Evolutionary conservation across 1,140 invertebrate genomes (phyloP).

Genomic region (Rhynchophorus ferrugineus): DNA sequence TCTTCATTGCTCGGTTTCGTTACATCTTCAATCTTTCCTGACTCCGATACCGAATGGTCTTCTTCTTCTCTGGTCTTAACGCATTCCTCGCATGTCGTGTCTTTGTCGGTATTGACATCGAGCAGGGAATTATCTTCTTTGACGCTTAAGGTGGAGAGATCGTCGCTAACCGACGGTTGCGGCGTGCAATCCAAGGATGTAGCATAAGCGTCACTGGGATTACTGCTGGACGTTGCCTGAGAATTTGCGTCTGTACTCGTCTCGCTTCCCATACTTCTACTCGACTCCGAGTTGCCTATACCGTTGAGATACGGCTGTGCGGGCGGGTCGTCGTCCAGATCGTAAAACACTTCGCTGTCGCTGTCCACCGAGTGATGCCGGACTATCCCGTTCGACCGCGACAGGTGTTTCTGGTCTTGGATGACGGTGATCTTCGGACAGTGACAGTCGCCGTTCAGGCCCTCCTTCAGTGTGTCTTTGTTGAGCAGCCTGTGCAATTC

Average conservation of each 20-base stretch:
- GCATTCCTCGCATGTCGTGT: conserved; percentile 6
- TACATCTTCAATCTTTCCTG: background rate
- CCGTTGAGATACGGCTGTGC: conserved; percentile 12
- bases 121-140: conserved; percentile 11
- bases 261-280: conserved; percentile 17
- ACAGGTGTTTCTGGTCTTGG: conserved; percentile 34
- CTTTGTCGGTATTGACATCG: background rate
- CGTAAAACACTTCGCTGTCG: conserved; percentile 50
- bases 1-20: background rate
- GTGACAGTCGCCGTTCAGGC: conserved; percentile 30
- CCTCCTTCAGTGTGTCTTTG: conserved; percentile 25
- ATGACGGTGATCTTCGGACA: conserved; percentile 31
- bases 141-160: conserved; percentile 18
- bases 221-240: conserved; percentile 2
- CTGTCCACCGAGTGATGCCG: conserved; percentile 35
- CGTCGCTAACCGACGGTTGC: conserved; percentile 19
- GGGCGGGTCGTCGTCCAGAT: conserved; percentile 39
- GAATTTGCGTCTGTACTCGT: conserved; percentile 14
- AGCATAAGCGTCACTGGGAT: conserved; percentile 12
- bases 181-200: conserved; percentile 21
- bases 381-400: conserved; percentile 5
- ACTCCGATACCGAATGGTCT: too few relatives aligned
- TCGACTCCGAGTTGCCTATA: conserved; percentile 9
- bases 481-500: conserved; percentile 27
- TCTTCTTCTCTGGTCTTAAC: conserved; percentile 3